Percentiles rank a stretch among this genome's conserved stretches.
Evolutionary conservation across 2,113 vertebrate species (phyloP).

Genomic region (Monopterus albus): DNA sequence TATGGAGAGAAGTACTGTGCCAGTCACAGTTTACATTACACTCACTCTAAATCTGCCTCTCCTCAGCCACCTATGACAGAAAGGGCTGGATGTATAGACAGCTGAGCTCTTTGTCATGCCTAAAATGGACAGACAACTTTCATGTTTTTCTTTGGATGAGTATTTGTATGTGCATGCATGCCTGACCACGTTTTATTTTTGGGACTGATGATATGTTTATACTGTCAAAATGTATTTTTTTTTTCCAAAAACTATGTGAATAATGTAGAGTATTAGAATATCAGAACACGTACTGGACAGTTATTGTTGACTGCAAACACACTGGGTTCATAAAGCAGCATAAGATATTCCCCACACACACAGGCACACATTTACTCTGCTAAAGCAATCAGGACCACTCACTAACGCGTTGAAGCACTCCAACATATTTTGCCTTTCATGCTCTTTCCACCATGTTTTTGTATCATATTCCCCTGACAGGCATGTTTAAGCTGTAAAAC

Average conservation of each 20-base stretch:
- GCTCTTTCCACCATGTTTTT: slow-evolving; percentile 62
- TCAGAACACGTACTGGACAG: slow-evolving; percentile 48
- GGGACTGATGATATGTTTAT: slow-evolving; percentile 13
- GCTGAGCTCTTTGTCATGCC: slow-evolving; percentile 25
- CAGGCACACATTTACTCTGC: slow-evolving; percentile 56
- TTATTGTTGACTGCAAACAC: slow-evolving; percentile 66
- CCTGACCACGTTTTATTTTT: neutral
- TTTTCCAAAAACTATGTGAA: slow-evolving; percentile 44
- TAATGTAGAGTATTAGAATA: slow-evolving; percentile 35
- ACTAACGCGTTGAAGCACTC: slow-evolving; percentile 49
- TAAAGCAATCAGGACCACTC: slow-evolving; percentile 77
- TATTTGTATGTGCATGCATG: neutral
- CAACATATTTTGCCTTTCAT: slow-evolving; percentile 62
- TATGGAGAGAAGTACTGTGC: slow-evolving; percentile 5
- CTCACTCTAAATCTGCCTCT: slow-evolving; percentile 35
- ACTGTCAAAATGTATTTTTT: slow-evolving; percentile 35
- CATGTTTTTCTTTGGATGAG: neutral
- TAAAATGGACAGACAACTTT: slow-evolving; percentile 24
- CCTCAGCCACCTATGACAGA: slow-evolving; percentile 34
- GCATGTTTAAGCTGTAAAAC: slow-evolving; percentile 69
- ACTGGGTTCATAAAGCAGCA: slow-evolving; percentile 51
- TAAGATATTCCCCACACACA: slow-evolving; percentile 33
- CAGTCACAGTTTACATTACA: slow-evolving; percentile 24
- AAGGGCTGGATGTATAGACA: slow-evolving; percentile 23
- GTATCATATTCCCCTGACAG: slow-evolving; percentile 57